A percentile compares a stretch with the other conserved stretches of the same genome.
These are phyloP conservation scores for Macrocentrus cingulum DNA, from an alignment of 1,140 invertebrate species.

Conservation along the genomic window DNA sequence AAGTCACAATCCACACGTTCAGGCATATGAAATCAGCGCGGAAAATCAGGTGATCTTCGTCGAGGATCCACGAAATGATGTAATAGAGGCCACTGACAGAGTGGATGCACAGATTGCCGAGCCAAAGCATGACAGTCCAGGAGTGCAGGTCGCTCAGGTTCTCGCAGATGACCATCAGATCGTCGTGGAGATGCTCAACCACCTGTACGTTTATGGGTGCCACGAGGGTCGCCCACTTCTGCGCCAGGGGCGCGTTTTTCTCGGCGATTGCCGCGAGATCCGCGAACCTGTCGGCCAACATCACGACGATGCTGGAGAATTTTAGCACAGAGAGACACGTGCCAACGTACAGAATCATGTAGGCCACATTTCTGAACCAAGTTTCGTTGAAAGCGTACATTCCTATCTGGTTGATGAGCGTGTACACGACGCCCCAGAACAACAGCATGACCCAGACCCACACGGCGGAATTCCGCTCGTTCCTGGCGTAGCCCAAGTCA, in stretches of 20 bases:
- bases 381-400: conserved; percentile 41
- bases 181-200: conserved; percentile 42
- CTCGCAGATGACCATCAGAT: conserved; percentile 43
- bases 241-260: conserved; percentile 23
- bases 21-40: no score
- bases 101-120: conserved; percentile 43
- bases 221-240: conserved; percentile 18
- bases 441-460: conserved; percentile 34
- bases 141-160: conserved; percentile 36
- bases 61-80: conserved; percentile 37
- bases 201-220: conserved; percentile 1
- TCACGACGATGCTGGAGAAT: conserved; percentile 35
- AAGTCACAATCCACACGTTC: no score
- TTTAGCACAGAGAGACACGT: conserved; percentile 38
- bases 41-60: conserved; percentile 20
- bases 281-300: conserved; percentile 46
- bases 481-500: conserved; percentile 38
- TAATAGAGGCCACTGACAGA: conserved; percentile 43
- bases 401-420: conserved; percentile 36
- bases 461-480: conserved; percentile 31
- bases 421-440: conserved; percentile 35
- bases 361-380: conserved; percentile 40
- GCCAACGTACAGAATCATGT: conserved; percentile 43
- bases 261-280: conserved; percentile 40
- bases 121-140: conserved; percentile 43